A percentile compares a stretch with the other conserved stretches of the same genome.
These are phyloP conservation scores for Styela clava DNA, from an alignment of 23 tunicate genomes.

Conservation along the genomic window DNA sequence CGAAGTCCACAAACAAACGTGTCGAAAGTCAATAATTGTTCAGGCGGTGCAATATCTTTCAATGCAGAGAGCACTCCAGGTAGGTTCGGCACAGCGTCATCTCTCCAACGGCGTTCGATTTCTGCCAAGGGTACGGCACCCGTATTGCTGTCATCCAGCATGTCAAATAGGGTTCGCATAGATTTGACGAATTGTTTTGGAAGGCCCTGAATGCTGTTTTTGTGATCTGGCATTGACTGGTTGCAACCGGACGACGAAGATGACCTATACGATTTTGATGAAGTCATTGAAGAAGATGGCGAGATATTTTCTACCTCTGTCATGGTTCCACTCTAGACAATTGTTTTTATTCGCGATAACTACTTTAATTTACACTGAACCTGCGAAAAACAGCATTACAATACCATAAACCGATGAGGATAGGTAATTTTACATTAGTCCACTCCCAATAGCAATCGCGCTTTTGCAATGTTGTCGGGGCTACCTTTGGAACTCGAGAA, in stretches of 20 bases:
- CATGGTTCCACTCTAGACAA: too few species aligned
- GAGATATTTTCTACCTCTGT: constrained; percentile 1
- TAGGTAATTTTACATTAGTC: too few species aligned
- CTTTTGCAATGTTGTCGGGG: too few species aligned
- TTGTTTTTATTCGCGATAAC: too few species aligned
- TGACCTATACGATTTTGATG: background rate
- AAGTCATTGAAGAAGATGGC: constrained; percentile 5
- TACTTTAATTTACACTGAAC: too few species aligned
- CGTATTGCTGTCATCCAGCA: constrained; percentile 38
- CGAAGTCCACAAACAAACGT: constrained; percentile 72
- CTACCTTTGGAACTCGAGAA: too few species aligned
- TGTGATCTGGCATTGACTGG: background rate
- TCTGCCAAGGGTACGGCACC: constrained; percentile 64
- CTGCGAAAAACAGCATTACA: too few species aligned
- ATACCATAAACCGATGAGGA: too few species aligned
- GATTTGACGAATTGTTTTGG: constrained; percentile 64
- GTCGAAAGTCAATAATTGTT: constrained; percentile 56
- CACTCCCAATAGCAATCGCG: too few species aligned
- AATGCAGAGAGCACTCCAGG: constrained; percentile 73
- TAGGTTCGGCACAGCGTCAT: constrained; percentile 81
- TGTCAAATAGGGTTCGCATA: constrained; percentile 58
- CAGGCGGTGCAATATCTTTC: constrained; percentile 52
- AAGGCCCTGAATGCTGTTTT: constrained; percentile 23
- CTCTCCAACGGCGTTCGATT: constrained; percentile 73
- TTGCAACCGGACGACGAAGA: background rate